Evolutionary conservation across 2,113 vertebrate species (phyloP).

Genomic region (Empidonax traillii): DNA sequence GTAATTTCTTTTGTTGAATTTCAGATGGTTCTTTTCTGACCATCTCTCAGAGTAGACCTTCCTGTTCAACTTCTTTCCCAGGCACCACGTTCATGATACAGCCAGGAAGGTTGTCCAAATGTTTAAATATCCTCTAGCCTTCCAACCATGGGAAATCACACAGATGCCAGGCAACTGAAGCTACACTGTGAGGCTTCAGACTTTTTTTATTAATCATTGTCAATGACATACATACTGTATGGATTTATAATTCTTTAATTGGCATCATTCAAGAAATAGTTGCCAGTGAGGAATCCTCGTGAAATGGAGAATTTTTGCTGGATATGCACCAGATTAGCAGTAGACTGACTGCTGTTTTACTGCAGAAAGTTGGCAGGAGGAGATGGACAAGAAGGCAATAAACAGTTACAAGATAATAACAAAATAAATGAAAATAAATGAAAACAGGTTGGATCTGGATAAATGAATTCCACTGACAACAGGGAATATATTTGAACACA

Average conservation of each 20-base stretch:
- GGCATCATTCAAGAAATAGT: neutral
- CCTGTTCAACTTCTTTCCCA: neutral
- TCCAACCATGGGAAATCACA: neutral
- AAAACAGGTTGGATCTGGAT: neutral
- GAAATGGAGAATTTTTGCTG: neutral
- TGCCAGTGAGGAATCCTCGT: neutral
- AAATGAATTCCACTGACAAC: neutral
- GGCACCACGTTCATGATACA: fast-evolving
- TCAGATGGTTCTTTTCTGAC: neutral
- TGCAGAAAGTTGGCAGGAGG: neutral
- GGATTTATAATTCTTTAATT: neutral
- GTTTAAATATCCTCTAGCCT: neutral
- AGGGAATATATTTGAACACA: neutral
- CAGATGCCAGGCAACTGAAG: neutral
- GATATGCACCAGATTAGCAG: neutral
- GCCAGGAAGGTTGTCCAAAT: neutral
- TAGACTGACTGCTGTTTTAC: neutral
- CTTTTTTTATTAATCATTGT: neutral
- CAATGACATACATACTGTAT: neutral
- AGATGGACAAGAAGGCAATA: neutral
- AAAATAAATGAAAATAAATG: neutral
- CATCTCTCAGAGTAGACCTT: neutral
- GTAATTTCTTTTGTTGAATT: neutral
- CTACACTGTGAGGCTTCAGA: neutral
- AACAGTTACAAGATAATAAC: neutral